Evolutionary conservation across 2,113 vertebrate species (phyloP).

Genomic region (Periophthalmus modestus): DNA sequence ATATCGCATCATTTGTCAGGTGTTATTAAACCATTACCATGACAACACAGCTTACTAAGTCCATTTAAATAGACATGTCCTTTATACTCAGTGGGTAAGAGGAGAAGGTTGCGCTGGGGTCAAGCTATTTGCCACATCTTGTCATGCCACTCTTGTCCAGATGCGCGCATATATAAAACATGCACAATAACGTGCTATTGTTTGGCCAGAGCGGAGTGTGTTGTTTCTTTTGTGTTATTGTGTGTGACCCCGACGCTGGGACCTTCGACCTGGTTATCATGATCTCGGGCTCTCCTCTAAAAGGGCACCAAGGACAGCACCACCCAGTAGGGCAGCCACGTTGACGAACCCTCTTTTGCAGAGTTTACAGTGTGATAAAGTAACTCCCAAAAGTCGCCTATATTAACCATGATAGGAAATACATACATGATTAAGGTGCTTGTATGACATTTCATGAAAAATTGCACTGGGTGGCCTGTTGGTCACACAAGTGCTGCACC

Average conservation of each 20-base stretch:
- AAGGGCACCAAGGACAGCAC: not conserved
- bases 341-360: not conserved
- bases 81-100: not conserved
- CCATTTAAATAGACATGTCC: not conserved
- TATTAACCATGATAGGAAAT: not conserved
- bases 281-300: not conserved
- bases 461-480: not conserved
- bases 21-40: conserved; percentile 4
- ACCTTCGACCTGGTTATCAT: not conserved
- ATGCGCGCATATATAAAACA: conserved; percentile 3
- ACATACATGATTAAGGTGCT: not conserved
- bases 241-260: not conserved
- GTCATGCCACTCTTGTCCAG: conserved; percentile 3
- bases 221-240: not conserved
- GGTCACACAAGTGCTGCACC: not conserved
- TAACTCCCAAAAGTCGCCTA: not conserved
- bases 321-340: not conserved
- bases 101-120: not conserved
- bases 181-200: conserved; percentile 11
- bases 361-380: not conserved
- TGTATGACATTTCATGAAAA: not conserved
- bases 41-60: not conserved
- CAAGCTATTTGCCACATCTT: conserved; percentile 12
- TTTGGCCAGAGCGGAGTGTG: conserved; percentile 2
- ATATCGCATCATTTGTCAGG: conserved; percentile 1